Base-by-base conservation (phyloP, 2,888 invertebrate genomes). In the Polietes domitor region DNA sequence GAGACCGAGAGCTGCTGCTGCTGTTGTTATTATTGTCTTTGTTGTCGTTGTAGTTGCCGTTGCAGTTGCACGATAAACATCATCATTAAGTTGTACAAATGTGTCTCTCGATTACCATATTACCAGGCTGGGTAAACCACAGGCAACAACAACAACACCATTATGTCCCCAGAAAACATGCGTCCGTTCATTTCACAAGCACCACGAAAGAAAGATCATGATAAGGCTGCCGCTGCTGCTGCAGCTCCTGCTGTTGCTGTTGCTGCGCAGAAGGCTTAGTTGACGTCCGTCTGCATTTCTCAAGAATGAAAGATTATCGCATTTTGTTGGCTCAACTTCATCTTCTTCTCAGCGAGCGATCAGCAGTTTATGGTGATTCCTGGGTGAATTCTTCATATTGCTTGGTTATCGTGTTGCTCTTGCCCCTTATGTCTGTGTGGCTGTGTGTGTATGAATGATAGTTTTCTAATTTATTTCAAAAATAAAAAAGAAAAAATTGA, bases 61-160 rank as follows among this genome's bases (percentile, higher is more conserved):
- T 32, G 68, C 43, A 24, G 68, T 68, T 68, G 43, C 41, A 53
- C 71, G 81, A 84, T 84, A 79, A 84, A 84, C 81, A 81, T 81
- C 81, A 77, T 76, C 81, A 84, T 84, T 81, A 76, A 58, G 72
- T 75, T 76, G 80, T 76, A 73, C 81, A 84, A 84, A 84, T 84
- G 81, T 84, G 84, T 84, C 84, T 81, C 78, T 43, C 5, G 68
- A 68, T 68, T 68, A 68, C 84, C 72, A 74, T 77, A 70, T 80
- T 80, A 76, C 72, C 61, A 80, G 53, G 71, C 76, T 43, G 12
- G 9, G n/a, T n/a, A n/a, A 53, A 47, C 61, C 28, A 75, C n/a
- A 58, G 77, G 68, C 41, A 81, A 63, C 41, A 37, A 55, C 55
- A 55, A 12, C 37, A 37, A 37, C 37, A 7, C 24, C 24, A 43